Base-by-base conservation (phyloP, 2,113 vertebrate genomes). In the Heterochromis multidens region DNA sequence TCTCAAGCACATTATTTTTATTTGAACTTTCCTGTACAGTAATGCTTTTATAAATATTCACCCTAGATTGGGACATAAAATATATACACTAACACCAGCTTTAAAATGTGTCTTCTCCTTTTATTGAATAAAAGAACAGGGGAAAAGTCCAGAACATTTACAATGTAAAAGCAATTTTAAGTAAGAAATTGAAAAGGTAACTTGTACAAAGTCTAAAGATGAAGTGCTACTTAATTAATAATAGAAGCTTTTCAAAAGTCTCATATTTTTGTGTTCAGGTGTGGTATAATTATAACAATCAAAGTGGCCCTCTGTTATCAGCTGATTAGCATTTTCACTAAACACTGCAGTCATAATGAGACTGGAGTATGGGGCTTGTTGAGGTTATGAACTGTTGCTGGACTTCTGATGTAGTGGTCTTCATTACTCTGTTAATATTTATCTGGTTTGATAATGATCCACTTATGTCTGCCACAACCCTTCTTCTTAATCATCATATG, bases 161-260 rank as follows among this genome's bases (percentile, higher is more conserved):
- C 1, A 74, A 54, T 54, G 27, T 54, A 52, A 21, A 21, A 52
- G 17, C 6, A 74, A 31, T 46, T 46, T 31, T 52, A 13, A 46
- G 37, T 46, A 70, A 52, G 67, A 52, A 31, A 29, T 17, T 81
- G 21, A 17, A 87, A n/a, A 65, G 31, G n/a, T 13, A 77, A 21
- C 9, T 29, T 21, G 7, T 49, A 62, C 9, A 78, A 43, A 78
- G 83, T 88, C 67, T 89, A 7, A 17, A 57, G 61, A 52, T 25
- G 12, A 84, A 86, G 84, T 89, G 88, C 77, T 83, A 77, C 79
- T 85, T 92, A 85, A 94, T 93, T 88, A 89, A 84, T 79, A 86
- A 72, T 54, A 70, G 94, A 89, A 89, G 92, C 94, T 91, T 86
- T 85, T 85, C 61, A 89, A 92, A 88, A 77, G 87, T 46, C 29